phyloP scores from a whole-genome alignment of 2,113 vertebrate genomes.

The Eurypyga helias region DNA sequence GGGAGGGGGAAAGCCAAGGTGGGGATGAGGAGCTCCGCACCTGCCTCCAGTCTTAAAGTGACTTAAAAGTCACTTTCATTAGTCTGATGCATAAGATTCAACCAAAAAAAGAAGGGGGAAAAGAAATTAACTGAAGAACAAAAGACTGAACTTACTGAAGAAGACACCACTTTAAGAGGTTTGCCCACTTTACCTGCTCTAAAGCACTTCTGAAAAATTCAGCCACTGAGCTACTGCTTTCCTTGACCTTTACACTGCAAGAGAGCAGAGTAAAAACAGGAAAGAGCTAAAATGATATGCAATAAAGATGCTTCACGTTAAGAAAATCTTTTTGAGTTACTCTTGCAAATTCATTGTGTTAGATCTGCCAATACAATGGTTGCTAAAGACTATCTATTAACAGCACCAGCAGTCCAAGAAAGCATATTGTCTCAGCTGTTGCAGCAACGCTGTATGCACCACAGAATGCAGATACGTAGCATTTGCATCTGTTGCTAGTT shows the following conservation, averaged over 20 bases:
- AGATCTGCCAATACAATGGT: not conserved
- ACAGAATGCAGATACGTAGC: not conserved
- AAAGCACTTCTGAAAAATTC: slow-evolving; percentile 55
- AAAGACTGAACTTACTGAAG: slow-evolving; percentile 42
- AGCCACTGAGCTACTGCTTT: slow-evolving; percentile 53
- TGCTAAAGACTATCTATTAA: slow-evolving; percentile 4
- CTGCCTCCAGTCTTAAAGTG: not conserved
- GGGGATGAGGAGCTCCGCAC: not conserved
- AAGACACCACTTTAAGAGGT: slow-evolving; percentile 1
- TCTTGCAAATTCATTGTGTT: not conserved
- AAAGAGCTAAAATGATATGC: slow-evolving; percentile 34
- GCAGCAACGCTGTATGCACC: not conserved
- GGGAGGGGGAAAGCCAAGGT: not conserved
- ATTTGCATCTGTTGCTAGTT: slow-evolving; percentile 8
- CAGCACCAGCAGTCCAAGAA: not conserved
- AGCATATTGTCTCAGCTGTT: not conserved
- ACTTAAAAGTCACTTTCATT: not conserved
- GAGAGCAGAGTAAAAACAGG: slow-evolving; percentile 52
- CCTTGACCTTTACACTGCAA: slow-evolving; percentile 60
- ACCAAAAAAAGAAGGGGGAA: not conserved
- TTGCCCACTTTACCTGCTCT: slow-evolving; percentile 6
- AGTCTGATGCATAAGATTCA: not conserved
- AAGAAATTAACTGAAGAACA: not conserved
- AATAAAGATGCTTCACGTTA: slow-evolving; percentile 41
- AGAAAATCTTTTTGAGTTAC: slow-evolving; percentile 56